Evolutionary conservation across 2,797 vertebrate genomes (phyloP), one percentile per base, ranked within the genome.

Genomic region (Phoebastria nigripes): DNA sequence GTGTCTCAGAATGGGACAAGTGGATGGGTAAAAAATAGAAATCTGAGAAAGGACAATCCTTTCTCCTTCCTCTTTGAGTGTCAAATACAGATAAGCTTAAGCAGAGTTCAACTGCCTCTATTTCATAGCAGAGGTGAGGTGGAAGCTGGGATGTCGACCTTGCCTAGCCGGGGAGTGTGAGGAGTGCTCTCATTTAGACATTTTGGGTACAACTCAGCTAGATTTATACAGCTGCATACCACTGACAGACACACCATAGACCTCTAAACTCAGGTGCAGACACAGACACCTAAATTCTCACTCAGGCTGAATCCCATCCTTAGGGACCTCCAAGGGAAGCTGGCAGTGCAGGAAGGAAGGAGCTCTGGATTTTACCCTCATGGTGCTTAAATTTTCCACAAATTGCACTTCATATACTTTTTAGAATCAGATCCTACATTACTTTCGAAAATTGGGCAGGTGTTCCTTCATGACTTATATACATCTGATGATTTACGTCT

Each of bases 121-220:
- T 29, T 41, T 44, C 7, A 33, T 3, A 35, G 21, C 7, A 42
- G 76, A 37, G 51, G 9, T 19, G 19, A 37, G 11, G 9, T 28
- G 49, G 44, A 47, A 82, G 19, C 2, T 88, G 35, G 6, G 11
- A 62, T 63, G 24, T 70, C 10, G 31, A 71, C 41, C 26, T 31
- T 73, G 42, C 8, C 42, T 39, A 24, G 22, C 5, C 0, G 1
- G 42, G 11, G 21, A 41, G 1, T 9, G 12, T 44, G 8, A 74
- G 21, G 16, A 37, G 24, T 51, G 29, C 9, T 71, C 3, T 46
- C 7, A 18, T 39, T 47, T 47, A 56, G 26, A 58, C 1, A 24
- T 55, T 67, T 56, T 58, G 33, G 15, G 31, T 46, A 37, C 35
- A 54, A 49, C 9, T 73, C 25, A 14, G 10, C 9, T 28, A 42